Base-by-base conservation (phyloP, 2,888 invertebrate species). In the Drosophila phalerata region DNA sequence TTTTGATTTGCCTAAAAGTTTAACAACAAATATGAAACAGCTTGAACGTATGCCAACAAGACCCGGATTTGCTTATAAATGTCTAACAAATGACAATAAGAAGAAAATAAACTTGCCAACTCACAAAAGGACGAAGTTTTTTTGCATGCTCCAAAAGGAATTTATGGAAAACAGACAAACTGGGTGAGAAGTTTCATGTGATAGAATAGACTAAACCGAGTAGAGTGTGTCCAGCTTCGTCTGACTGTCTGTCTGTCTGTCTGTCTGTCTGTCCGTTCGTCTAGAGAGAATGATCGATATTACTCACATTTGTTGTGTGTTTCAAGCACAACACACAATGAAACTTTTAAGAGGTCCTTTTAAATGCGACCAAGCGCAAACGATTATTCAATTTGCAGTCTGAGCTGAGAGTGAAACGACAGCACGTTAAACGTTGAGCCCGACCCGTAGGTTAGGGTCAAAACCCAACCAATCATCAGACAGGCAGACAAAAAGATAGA, bases 381-480 rank as follows among this genome's bases (percentile, higher is more conserved):
- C 85, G 85, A 85, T 87, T 85, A 89, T 89, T 85, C 85, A 89
- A 89, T 85, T 85, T 85, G 76, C 75, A 74, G 71, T 68, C 69
- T 52, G 56, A 60, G 38, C 58, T 49, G 38, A 38, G 47, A 19
- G 61, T 32, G 55, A 62, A 56, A 32, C 43, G 55, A 56, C 43
- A 43, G 43, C 55, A 56, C 43, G 57, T 73, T 83, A 76, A 83
- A 67, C 67, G 69, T 64, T 56, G 28, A 55, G 40, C 38, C 32
- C 51, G 25, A 49, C 62, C 56, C 57, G 56, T 77, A 40, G 70
- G 62, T 60, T 40, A 48, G 74, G 70, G 79, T 73, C 69, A 74
- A 15, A 34, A 15, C 49, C 52, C 40, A 30, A 57, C 34, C 61
- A 52, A 64, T 75, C 69, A 45, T n/a, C 43, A 43, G 42, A 19